A percentile compares a stretch with the other conserved stretches of the same genome.
phyloP scores from a whole-genome alignment of 2,888 invertebrate species.

The Yponomeuta plumbellus region DNA sequence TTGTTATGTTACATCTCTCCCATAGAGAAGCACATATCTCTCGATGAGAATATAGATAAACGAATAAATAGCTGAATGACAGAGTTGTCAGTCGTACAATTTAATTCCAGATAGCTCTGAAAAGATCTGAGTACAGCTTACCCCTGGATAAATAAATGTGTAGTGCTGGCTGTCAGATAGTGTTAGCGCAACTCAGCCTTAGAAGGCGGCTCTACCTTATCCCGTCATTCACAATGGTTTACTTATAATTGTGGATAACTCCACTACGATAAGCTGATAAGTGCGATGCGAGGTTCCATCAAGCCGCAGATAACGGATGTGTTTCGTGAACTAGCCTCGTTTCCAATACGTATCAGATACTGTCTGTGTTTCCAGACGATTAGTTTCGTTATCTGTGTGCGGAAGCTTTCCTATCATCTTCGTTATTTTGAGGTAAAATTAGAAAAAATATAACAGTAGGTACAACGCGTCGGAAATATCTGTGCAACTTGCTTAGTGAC shows the following conservation, averaged over 20 bases:
- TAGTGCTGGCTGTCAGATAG: too few species aligned
- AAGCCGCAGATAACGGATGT: neutral
- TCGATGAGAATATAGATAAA: too few species aligned
- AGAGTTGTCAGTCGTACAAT: too few species aligned
- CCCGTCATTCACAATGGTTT: neutral
- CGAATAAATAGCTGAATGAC: too few species aligned
- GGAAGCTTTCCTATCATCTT: neutral
- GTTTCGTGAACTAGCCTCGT: neutral
- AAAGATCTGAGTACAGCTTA: too few species aligned
- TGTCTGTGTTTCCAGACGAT: neutral
- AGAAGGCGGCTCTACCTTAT: neutral
- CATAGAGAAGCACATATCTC: too few species aligned
- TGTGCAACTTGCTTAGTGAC: too few species aligned
- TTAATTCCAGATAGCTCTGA: too few species aligned
- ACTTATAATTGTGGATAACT: neutral
- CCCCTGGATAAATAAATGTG: too few species aligned
- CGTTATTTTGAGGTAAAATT: neutral
- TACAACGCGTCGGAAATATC: too few species aligned
- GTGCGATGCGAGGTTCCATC: neutral
- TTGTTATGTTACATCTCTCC: too few species aligned
- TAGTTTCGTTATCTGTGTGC: neutral
- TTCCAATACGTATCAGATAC: neutral
- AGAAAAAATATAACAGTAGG: neutral
- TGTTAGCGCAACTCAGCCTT: too few species aligned
- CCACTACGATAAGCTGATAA: neutral